Percentiles rank a stretch among this genome's conserved stretches.
These are phyloP conservation scores for Parnassius glacialis DNA, from an alignment of 2,888 invertebrate species.

Conservation along the genomic window DNA sequence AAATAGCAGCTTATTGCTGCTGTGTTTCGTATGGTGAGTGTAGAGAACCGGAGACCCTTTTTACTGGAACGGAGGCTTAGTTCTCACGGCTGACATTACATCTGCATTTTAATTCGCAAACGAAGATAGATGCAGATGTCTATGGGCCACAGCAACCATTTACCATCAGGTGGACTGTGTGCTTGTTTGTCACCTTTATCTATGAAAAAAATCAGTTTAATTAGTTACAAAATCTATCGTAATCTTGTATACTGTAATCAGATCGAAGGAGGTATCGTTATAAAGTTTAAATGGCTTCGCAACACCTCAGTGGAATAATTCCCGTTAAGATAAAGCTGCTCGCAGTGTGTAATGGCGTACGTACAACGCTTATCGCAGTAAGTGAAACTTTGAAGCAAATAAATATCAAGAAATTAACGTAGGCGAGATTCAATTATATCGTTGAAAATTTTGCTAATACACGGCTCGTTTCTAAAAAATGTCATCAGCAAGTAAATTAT, in stretches of 20 bases:
- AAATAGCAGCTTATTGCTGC: no score
- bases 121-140: no score
- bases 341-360: constrained; percentile 5
- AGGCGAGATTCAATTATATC: background rate
- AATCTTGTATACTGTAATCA: background rate
- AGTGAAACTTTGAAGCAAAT: constrained; percentile 8
- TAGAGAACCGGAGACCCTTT: no score
- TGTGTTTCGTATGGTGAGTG: no score
- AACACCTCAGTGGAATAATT: constrained; percentile 9
- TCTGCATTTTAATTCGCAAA: no score
- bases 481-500: no score
- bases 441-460: background rate
- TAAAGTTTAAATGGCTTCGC: constrained; percentile 4
- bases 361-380: constrained; percentile 8
- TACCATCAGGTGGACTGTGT: no score
- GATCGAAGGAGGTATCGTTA: background rate
- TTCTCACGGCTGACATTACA: no score
- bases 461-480: background rate
- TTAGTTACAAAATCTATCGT: background rate
- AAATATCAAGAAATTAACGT: background rate
- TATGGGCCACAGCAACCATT: no score
- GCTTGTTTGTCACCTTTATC: no score
- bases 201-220: no score
- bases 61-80: no score
- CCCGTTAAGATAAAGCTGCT: constrained; percentile 13